Evolutionary conservation across 2,888 invertebrate species (phyloP).

Genomic region (Saturnia japonica): DNA sequence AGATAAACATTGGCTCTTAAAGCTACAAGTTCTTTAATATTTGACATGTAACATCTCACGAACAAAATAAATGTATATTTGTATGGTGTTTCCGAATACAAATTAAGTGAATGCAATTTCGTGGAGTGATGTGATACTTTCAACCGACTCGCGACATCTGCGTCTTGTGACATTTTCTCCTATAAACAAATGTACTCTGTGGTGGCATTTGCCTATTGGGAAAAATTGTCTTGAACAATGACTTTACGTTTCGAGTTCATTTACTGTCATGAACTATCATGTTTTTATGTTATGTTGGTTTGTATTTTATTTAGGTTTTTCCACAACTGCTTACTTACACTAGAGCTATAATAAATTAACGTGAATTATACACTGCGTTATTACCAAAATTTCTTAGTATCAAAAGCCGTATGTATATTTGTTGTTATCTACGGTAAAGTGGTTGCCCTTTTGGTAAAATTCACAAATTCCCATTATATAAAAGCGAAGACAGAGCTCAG

Average conservation of each 20-base stretch:
- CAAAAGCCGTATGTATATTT: too few relatives aligned
- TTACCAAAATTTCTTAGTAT: too few relatives aligned
- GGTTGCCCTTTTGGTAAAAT: too few relatives aligned
- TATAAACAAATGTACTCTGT: too few relatives aligned
- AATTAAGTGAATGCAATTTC: conserved; percentile 71
- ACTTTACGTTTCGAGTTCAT: conserved; percentile 40
- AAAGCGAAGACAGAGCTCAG: too few relatives aligned
- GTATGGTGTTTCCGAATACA: conserved; percentile 65
- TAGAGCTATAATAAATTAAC: background rate
- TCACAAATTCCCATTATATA: too few relatives aligned
- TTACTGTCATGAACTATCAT: background rate
- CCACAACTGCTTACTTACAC: background rate
- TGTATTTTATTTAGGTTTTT: background rate
- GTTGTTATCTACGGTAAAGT: too few relatives aligned
- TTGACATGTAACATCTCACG: conserved; percentile 31
- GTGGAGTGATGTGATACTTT: conserved; percentile 66
- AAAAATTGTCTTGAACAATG: conserved; percentile 51
- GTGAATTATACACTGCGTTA: too few relatives aligned
- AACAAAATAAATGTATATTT: conserved; percentile 63
- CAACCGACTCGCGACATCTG: conserved; percentile 50
- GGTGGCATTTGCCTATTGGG: conserved; percentile 70
- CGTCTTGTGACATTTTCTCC: conserved; percentile 61
- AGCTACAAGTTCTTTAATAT: conserved; percentile 7
- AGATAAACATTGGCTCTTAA: background rate
- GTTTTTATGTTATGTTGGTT: background rate